Evolutionary conservation across 1,140 invertebrate species (phyloP), one percentile per base, ranked within the genome.

Genomic region (Micrasema longulum): DNA sequence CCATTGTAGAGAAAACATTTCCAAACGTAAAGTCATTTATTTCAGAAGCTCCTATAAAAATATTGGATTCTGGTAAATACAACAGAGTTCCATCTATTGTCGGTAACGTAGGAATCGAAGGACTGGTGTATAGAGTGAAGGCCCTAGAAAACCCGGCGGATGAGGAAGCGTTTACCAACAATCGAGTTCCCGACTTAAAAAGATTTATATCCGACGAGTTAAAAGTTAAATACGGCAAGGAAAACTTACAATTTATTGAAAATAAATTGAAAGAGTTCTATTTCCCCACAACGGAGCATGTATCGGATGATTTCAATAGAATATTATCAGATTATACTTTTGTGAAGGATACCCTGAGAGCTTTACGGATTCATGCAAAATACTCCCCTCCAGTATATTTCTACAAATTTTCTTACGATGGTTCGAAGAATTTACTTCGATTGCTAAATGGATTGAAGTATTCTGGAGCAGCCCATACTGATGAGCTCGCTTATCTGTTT

Each of bases 401-500:
- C 18, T 86, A 84, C 72, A 81, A 80, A 38, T 85, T 86, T 73
- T 82, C 81, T 71, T 83, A 83, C 53, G 77, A 83, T 6, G 83
- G 83, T 0, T 80, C 81, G 18, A 75, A 83, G 38, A 84, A 85
- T 55, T 23, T 77, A n/a, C n/a, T n/a, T n/a, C n/a, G n/a, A n/a
- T 12, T 76, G 76, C 0, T 81, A 80, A 22, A 79, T 80, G 31
- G 1, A 80, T 1, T 1, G 72, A 5, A 60, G 71, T 2, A 76
- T 68, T 18, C 53, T 2, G 77, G 77, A 9, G 77, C 83, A 0
- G 78, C 72, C 1, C 85, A 86, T 74, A 72, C 75, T 70, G 84
- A 86, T 69, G 85, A 86, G 7, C 50, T 86, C 35, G 81, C 80
- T 0, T 85, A 86, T 70, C 22, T 86, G 6, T 86, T 86, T 68